phyloP scores from a whole-genome alignment of 2,888 invertebrate species.

The Standfussiana lucernea region DNA sequence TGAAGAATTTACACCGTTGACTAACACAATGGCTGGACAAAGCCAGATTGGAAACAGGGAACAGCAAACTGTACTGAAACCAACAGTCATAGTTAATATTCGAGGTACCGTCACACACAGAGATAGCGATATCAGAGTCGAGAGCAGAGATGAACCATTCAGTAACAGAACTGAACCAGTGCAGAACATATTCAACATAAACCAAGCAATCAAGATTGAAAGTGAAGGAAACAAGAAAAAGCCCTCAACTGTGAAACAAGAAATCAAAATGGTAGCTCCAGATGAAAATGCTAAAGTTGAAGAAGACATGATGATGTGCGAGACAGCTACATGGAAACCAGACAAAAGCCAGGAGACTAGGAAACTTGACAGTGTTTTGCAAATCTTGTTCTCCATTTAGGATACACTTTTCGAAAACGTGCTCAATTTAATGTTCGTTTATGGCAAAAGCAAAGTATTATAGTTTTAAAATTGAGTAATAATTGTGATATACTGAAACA shows the following conservation, averaged over 20 bases:
- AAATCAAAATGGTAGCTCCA: constrained; percentile 70
- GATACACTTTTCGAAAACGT: not conserved
- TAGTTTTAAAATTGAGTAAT: constrained; percentile 22
- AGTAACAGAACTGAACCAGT: constrained; percentile 71
- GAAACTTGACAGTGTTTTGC: constrained; percentile 78
- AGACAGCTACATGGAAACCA: constrained; percentile 74
- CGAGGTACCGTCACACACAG: constrained; percentile 83
- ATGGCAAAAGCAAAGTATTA: not conserved
- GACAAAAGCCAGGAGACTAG: constrained; percentile 71
- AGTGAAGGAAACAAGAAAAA: constrained; percentile 68
- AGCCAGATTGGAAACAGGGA: constrained; percentile 88
- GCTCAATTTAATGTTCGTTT: not conserved
- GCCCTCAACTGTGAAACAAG: constrained; percentile 73
- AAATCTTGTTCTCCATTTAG: constrained; percentile 83
- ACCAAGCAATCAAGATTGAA: constrained; percentile 86
- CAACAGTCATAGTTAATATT: constrained; percentile 87
- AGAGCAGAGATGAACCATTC: constrained; percentile 77
- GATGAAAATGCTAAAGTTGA: constrained; percentile 71
- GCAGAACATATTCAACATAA: constrained; percentile 86
- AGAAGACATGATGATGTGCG: constrained; percentile 84
- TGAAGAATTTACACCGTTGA: constrained; percentile 74
- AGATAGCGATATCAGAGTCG: constrained; percentile 84
- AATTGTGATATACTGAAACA: constrained; percentile 57
- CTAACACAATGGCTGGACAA: constrained; percentile 84
- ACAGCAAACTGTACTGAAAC: constrained; percentile 87